phyloP scores from a whole-genome alignment of 1,140 invertebrate species.

The Lasioglossum albipes region DNA sequence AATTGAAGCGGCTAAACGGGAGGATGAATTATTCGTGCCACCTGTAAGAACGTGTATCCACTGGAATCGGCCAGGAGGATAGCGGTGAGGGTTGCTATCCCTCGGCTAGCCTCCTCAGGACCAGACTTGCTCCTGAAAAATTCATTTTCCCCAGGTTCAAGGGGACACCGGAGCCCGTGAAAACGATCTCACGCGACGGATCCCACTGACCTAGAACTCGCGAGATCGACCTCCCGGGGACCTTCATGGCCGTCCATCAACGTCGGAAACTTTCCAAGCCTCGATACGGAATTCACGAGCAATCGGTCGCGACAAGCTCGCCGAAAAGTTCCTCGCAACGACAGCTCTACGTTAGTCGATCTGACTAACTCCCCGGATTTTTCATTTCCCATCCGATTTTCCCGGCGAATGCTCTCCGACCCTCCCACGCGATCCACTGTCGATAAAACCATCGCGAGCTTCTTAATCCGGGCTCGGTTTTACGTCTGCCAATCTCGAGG shows the following conservation, averaged over 20 bases:
- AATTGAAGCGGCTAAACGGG: constrained; percentile 24
- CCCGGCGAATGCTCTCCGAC: neutral
- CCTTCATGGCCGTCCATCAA: constrained; percentile 36
- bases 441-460: neutral
- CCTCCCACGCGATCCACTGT: neutral
- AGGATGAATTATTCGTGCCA: constrained; percentile 27
- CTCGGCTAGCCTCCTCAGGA: neutral
- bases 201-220: constrained; percentile 50
- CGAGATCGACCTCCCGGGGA: neutral
- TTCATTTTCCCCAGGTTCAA: constrained; percentile 35
- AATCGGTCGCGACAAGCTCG: constrained; percentile 28
- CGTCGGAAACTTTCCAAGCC: constrained; percentile 37
- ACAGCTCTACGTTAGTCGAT: neutral
- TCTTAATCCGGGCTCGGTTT: neutral
- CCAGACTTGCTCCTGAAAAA: constrained; percentile 44
- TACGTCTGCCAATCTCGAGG: neutral
- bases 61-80: neutral
- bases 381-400: constrained; percentile 28
- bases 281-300: constrained; percentile 38
- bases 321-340: constrained; percentile 28
- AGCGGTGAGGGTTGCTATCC: neutral
- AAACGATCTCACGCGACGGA: neutral
- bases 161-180: neutral
- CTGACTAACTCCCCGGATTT: constrained; percentile 14
- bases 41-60: constrained; percentile 22